phyloP scores from a whole-genome alignment of 2,797 vertebrate species.

The Anas georgica region DNA sequence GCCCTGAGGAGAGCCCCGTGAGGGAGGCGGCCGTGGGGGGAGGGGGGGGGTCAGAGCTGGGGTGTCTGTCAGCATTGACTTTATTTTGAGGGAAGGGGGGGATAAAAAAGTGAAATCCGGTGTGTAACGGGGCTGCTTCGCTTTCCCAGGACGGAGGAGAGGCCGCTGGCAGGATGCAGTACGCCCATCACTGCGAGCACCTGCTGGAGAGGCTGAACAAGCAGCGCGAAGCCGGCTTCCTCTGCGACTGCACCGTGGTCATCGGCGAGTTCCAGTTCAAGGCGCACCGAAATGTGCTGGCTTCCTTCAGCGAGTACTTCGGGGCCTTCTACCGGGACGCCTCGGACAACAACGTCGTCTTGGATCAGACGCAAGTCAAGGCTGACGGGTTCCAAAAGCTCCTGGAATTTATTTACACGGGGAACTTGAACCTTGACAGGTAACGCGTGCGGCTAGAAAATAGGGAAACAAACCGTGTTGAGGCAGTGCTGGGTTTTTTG shows the following conservation, averaged over 20 bases:
- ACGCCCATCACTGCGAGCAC: constrained; percentile 87
- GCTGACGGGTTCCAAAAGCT: constrained; percentile 91
- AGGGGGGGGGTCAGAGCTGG: too few species aligned
- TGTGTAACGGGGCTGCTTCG: neutral
- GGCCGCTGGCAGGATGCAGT: constrained; percentile 76
- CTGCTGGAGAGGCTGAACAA: constrained; percentile 90
- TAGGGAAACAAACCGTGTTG: neutral
- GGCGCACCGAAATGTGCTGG: constrained; percentile 93
- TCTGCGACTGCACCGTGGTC: constrained; percentile 93
- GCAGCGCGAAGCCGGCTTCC: constrained; percentile 90
- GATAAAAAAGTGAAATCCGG: neutral
- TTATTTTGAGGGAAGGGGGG: too few species aligned
- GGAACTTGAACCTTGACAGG: constrained; percentile 92
- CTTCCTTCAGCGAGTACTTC: constrained; percentile 95
- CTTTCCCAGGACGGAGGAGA: constrained; percentile 39
- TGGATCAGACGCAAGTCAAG: constrained; percentile 92
- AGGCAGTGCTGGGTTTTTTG: neutral
- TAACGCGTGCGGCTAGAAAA: constrained; percentile 19
- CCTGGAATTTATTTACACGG: constrained; percentile 93
- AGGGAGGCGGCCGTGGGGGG: too few species aligned
- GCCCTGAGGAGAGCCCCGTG: too few species aligned
- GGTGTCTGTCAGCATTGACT: too few species aligned
- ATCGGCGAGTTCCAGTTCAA: constrained; percentile 91
- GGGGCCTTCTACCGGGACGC: constrained; percentile 84
- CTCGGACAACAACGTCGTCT: constrained; percentile 80